Conservation (phyloP, 2,888 invertebrate genomes). For the Fissipunctia ypsillon region DNA sequence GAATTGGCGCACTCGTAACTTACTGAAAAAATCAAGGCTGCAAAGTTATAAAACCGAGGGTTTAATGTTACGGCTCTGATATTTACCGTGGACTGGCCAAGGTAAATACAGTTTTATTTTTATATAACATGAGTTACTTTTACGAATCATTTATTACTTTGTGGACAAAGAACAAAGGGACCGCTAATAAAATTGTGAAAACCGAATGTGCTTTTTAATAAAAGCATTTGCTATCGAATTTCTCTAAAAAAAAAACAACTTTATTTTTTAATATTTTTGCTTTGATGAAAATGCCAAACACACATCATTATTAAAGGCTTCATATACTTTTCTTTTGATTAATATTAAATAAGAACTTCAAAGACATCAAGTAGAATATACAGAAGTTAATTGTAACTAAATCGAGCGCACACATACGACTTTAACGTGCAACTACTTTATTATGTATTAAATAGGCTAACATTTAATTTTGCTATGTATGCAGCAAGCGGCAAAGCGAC, state of each 20-base stretch:
- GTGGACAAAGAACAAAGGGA: conserved; percentile 13
- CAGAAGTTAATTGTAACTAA: conserved; percentile 7
- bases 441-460: not conserved
- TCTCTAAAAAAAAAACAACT: conserved; percentile 2
- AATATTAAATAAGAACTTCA: conserved; percentile 19
- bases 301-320: conserved; percentile 8
- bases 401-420: not conserved
- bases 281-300: conserved; percentile 12
- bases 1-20: conserved; percentile 25
- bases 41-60: conserved; percentile 33
- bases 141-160: conserved; percentile 28
- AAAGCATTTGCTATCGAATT: not conserved
- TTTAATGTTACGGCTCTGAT: conserved; percentile 17
- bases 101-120: conserved; percentile 36
- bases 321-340: conserved; percentile 13
- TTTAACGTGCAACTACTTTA: not conserved
- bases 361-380: conserved; percentile 3
- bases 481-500: too few species aligned
- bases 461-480: not conserved
- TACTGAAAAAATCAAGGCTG: conserved; percentile 23
- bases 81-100: conserved; percentile 14
- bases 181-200: conserved; percentile 4
- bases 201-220: not conserved
- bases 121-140: conserved; percentile 5
- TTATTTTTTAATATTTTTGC: not conserved